These are phyloP conservation scores for Drosophila borealis DNA, from an alignment of 2,888 invertebrate genomes.

Conservation along the genomic window DNA sequence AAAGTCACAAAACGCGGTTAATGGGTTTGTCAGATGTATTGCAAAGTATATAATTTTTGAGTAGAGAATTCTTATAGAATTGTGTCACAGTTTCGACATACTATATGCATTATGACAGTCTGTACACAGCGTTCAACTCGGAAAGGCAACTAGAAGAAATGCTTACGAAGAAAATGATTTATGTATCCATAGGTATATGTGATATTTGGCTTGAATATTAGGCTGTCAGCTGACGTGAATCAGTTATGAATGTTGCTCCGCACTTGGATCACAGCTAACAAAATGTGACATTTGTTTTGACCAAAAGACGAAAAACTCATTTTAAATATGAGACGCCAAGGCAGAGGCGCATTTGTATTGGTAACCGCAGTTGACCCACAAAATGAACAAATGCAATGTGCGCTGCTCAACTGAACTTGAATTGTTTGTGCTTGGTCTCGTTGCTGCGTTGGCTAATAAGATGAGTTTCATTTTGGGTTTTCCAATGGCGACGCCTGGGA, in stretches of 20 bases:
- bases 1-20: too few relatives aligned
- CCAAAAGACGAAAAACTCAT: constrained; percentile 3
- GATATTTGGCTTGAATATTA: constrained; percentile 6
- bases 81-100: neutral
- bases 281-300: constrained; percentile 20
- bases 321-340: constrained; percentile 13
- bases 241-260: neutral
- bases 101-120: constrained; percentile 11
- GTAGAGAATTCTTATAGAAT: too few relatives aligned
- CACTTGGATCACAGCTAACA: constrained; percentile 10
- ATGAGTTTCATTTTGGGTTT: constrained; percentile 36
- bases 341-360: constrained; percentile 2
- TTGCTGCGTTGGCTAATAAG: constrained; percentile 24
- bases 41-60: too few relatives aligned
- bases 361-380: constrained; percentile 39
- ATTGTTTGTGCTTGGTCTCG: constrained; percentile 5
- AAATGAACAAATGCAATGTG: constrained; percentile 35
- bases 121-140: constrained; percentile 7
- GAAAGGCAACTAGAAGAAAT: constrained; percentile 8
- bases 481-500: constrained; percentile 39
- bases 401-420: constrained; percentile 35
- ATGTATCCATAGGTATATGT: constrained; percentile 3
- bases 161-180: constrained; percentile 9
- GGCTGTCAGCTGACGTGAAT: constrained; percentile 8
- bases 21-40: too few relatives aligned